Base-by-base conservation (phyloP, 2,113 vertebrate genomes). In the Rhinogobius similis region DNA sequence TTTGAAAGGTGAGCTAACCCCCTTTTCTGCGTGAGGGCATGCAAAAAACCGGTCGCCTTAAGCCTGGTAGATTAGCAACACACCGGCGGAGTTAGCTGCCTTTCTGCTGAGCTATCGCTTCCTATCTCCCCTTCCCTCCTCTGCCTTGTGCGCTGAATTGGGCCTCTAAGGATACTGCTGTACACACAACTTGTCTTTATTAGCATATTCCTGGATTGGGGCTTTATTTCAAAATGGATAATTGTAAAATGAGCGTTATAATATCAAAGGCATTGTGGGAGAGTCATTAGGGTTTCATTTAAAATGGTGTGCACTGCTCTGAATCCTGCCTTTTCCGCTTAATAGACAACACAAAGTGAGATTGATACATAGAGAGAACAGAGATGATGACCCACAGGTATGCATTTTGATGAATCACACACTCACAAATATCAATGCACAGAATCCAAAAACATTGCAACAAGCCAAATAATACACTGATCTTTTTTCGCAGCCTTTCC, bases 71-170 rank as follows among this genome's bases (percentile, higher is more conserved):
- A 89, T 90, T 84, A 85, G 75, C 76, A 52, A 43, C 61, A 72
- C 65, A 77, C 71, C 32, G 24, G 72, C 79, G 81, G 81, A 84
- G 81, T 87, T 86, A 67, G 75, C 75, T 23, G 77, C 67, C 81
- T 88, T 84, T 85, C 78, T 90, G 87, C 82, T 88, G 78, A 88
- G 80, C 78, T 77, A 81, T 77, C 66, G 11, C 78, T 82, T 88
- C 75, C 75, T 70, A 75, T 78, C 73, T 62, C 67, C 73, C 70
- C 61, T 62, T 38, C 70, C 32, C 70, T 29, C 38, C 61, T n/a
- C 65, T 44, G 26, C 63, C 65, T 21, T 62, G 11, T 39, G 56
- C 62, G 10, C 38, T 43, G 39, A 55, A 65, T 53, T 24, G 70
- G 26, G 21, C 62, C 78, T 74, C 70, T 46, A 74, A 75, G 82